Conservation (phyloP, 2,888 invertebrate species). For the Amphipyra tragopoginis region DNA sequence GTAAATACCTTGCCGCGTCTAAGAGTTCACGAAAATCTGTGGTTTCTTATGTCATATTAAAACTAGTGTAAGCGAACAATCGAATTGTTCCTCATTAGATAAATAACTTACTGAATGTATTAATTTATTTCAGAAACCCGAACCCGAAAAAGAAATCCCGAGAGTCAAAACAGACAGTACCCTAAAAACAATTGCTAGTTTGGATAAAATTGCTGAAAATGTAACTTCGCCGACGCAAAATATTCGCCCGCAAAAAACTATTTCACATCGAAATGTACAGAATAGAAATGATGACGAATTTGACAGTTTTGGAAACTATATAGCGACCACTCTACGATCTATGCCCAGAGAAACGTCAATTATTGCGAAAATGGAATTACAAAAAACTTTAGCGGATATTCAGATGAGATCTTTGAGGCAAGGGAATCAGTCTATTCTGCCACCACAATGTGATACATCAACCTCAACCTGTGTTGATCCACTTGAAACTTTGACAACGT, state of each 20-base stretch:
- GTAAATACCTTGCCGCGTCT: no score
- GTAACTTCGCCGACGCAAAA: neutral
- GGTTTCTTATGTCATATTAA: no score
- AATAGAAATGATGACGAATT: slow-evolving; percentile 31
- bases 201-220: neutral
- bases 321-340: slow-evolving; percentile 22
- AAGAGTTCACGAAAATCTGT: no score
- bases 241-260: neutral
- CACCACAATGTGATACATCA: neutral
- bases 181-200: neutral
- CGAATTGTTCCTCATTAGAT: no score
- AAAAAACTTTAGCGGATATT: slow-evolving; percentile 29
- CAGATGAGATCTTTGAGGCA: slow-evolving; percentile 13
- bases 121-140: slow-evolving; percentile 9
- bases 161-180: neutral
- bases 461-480: slow-evolving; percentile 1
- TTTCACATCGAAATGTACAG: neutral
- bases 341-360: slow-evolving; percentile 39
- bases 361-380: slow-evolving; percentile 26
- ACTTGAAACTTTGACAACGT: neutral
- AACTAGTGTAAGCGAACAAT: no score
- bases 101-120: no score
- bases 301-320: slow-evolving; percentile 34
- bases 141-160: neutral
- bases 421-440: fast-evolving